Conservation (phyloP, 2,113 vertebrate genomes). For the Tenebrosternarchus preto region DNA sequence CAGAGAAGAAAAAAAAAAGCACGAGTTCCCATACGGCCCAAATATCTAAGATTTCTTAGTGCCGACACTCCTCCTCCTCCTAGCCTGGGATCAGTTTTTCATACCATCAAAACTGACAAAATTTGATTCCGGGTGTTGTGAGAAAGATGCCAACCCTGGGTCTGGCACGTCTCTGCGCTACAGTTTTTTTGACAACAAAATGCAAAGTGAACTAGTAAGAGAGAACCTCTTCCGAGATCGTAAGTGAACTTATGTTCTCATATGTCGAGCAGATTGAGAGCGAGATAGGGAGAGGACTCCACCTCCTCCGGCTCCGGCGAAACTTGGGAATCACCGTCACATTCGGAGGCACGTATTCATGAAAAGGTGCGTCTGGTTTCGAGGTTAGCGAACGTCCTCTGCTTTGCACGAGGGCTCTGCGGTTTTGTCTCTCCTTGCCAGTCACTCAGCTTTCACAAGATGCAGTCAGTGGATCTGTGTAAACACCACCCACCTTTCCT, state of each 20-base stretch:
- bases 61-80: no score
- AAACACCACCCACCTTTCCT: constrained; percentile 14
- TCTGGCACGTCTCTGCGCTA: no score
- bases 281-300: background rate
- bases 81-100: no score
- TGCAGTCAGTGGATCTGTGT: background rate
- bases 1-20: background rate
- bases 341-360: background rate
- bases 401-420: constrained; percentile 6
- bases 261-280: background rate
- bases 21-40: no score
- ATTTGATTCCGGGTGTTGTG: no score
- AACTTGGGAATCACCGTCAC: background rate
- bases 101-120: no score
- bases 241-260: background rate
- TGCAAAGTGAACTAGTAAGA: no score
- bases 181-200: no score
- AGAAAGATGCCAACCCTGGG: no score
- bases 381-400: constrained; percentile 1
- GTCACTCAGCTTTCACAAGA: background rate
- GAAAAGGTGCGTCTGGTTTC: background rate
- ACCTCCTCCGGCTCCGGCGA: background rate
- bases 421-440: background rate
- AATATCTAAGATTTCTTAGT: no score
- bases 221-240: no score